Conservation (phyloP, 2,888 invertebrate species). For the Ferdinandea cuprea region DNA sequence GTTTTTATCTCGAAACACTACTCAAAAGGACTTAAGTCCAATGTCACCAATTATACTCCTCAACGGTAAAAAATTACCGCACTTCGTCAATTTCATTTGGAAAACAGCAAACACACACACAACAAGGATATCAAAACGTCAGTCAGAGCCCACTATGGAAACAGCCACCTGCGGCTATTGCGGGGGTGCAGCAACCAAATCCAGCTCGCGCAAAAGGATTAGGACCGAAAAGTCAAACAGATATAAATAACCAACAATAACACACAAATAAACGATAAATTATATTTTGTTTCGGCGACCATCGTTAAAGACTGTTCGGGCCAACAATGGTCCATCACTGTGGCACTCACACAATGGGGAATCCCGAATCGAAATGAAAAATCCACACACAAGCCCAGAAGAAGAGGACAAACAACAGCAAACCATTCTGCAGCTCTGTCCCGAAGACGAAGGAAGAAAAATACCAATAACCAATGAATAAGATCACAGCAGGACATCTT, state of each 20-base stretch:
- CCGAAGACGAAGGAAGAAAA: constrained; percentile 44
- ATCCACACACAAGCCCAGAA: constrained; percentile 48
- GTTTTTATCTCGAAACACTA: constrained; percentile 54
- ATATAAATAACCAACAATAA: constrained; percentile 73
- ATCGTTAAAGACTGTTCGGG: constrained; percentile 53
- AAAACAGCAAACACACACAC: constrained; percentile 16
- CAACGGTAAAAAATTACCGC: constrained; percentile 59
- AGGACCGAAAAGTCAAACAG: constrained; percentile 73
- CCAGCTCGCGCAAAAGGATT: constrained; percentile 60
- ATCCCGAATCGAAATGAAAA: constrained; percentile 65
- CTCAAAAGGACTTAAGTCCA: constrained; percentile 59
- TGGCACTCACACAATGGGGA: constrained; percentile 62
- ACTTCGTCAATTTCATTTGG: constrained; percentile 68
- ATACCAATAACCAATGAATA: constrained; percentile 74
- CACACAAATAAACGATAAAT: constrained; percentile 70
- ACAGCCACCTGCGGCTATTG: constrained; percentile 71
- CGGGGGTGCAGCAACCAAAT: constrained; percentile 67
- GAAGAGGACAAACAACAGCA: constrained; percentile 20
- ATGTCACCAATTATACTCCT: constrained; percentile 63
- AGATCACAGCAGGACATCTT: constrained; percentile 74
- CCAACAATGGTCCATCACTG: constrained; percentile 67
- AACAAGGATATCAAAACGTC: constrained; percentile 57
- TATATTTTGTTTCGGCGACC: constrained; percentile 66
- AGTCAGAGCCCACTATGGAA: constrained; percentile 36
- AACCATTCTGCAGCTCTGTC: background rate